These are phyloP conservation scores for Epinephelus moara DNA, from an alignment of 2,113 vertebrate species.

Conservation along the genomic window DNA sequence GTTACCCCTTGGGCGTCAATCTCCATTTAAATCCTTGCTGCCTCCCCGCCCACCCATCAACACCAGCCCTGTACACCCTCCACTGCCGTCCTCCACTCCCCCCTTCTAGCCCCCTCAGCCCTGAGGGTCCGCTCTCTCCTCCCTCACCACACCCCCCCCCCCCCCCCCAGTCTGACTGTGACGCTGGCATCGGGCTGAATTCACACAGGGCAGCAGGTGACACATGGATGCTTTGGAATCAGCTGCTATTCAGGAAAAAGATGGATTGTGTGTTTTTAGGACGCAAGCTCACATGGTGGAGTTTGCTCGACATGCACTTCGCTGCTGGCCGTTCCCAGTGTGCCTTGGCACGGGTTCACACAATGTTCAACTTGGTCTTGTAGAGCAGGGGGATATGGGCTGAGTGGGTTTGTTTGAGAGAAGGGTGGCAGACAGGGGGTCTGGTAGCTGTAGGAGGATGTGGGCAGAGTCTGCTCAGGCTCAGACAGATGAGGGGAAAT, in stretches of 20 bases:
- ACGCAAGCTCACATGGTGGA: not conserved
- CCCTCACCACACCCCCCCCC: conserved; percentile 6
- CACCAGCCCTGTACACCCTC: conserved; percentile 64
- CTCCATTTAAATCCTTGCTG: conserved; percentile 81
- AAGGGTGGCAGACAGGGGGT: conserved; percentile 59
- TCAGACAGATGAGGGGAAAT: conserved; percentile 67
- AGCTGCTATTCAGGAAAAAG: conserved; percentile 44
- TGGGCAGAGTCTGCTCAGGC: conserved; percentile 60
- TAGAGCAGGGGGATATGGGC: conserved; percentile 55
- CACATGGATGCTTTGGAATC: conserved; percentile 63
- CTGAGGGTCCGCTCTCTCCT: conserved; percentile 45
- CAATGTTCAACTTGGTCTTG: conserved; percentile 40
- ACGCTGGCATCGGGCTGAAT: conserved; percentile 57
- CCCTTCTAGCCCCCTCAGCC: conserved; percentile 24
- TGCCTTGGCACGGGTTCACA: conserved; percentile 52
- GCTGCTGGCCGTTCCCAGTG: conserved; percentile 26
- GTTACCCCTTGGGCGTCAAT: conserved; percentile 82
- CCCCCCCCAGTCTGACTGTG: conserved; percentile 14
- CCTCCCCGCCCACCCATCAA: conserved; percentile 75
- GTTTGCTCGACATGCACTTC: conserved; percentile 12
- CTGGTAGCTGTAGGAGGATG: conserved; percentile 66
- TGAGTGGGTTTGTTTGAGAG: conserved; percentile 62
- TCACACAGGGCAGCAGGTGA: conserved; percentile 68
- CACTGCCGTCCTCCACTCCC: conserved; percentile 44
- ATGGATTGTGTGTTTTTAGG: conserved; percentile 26